phyloP scores from a whole-genome alignment of 2,888 invertebrate species.

The Zaprionus obscuricornis region DNA sequence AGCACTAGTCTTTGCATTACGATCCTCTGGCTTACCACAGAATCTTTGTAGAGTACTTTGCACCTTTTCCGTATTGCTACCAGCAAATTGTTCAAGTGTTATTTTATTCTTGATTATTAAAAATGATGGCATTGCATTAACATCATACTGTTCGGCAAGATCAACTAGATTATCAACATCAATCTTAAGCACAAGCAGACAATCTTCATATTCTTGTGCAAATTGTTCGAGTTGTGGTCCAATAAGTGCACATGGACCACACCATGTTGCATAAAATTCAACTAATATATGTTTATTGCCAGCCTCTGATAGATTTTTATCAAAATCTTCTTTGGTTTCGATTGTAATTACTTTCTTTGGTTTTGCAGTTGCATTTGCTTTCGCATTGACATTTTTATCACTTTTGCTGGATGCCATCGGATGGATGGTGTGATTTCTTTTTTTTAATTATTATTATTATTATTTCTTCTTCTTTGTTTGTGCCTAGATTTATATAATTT shows the following conservation, averaged over 20 bases:
- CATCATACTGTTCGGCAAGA: constrained; percentile 89
- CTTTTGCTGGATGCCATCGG: constrained; percentile 47
- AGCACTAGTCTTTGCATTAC: neutral
- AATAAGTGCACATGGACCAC: constrained; percentile 95
- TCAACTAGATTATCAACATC: constrained; percentile 95
- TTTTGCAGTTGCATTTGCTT: too few species aligned
- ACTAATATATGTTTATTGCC: constrained; percentile 84
- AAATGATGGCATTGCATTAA: constrained; percentile 94
- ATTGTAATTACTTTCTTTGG: constrained; percentile 55
- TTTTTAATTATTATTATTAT: too few species aligned
- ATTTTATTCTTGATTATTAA: constrained; percentile 90
- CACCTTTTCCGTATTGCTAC: constrained; percentile 90
- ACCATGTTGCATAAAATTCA: constrained; percentile 96
- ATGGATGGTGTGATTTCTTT: too few species aligned
- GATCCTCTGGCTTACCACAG: constrained; percentile 51
- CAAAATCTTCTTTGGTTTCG: constrained; percentile 50
- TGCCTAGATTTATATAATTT: too few species aligned
- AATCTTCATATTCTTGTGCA: constrained; percentile 85
- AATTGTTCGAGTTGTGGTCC: constrained; percentile 90
- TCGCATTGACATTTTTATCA: too few species aligned
- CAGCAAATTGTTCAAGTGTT: constrained; percentile 89
- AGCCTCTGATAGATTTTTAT: constrained; percentile 47
- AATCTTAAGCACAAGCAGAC: constrained; percentile 85
- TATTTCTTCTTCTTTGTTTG: too few species aligned
- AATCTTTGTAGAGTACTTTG: constrained; percentile 67